Evolutionary conservation across 1,140 invertebrate genomes (phyloP), one percentile per base, ranked within the genome.

Genomic region (Drosophila willistoni): DNA sequence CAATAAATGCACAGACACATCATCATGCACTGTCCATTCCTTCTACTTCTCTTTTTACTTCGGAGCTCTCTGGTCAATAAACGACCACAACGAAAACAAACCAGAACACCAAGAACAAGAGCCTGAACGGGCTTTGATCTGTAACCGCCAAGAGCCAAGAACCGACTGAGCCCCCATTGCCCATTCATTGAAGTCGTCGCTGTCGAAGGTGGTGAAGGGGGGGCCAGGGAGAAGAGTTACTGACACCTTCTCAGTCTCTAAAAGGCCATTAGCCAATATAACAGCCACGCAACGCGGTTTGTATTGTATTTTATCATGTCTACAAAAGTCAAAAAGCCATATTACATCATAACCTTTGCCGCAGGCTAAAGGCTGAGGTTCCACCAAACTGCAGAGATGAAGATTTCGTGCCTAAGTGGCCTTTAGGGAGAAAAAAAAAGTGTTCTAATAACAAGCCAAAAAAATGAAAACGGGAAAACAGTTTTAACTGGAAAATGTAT

Each of bases 251-350:
- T 84, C 84, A 87, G 69, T 76, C 84, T 89, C 84, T 87, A 84
- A 87, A 89, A 87, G 84, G 84, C 84, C 84, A 87, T 87, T 87
- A 87, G 84, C 84, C 84, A 87, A 87, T 87, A 87, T 87, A 87
- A 84, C 83, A 89, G 83, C 83, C 84, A 89, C 80, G 84, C 84
- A 89, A 89, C 80, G 84, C 89, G 14, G 33, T 56, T 56, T 33
- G 22, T 56, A 84, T 87, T 89, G 84, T 89, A 87, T 87, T 87
- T 87, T 87, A 87, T 89, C 84, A 87, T 87, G 84, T 84, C 84
- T 89, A 87, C 84, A 87, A 87, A 87, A 87, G 84, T 87, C 84
- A 89, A 84, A 87, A 87, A 89, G 84, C 84, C 80, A 87, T 89
- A 87, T 87, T 87, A 87, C 84, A 87, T 87, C 84, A 87, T 87